Percentiles rank a stretch among this genome's conserved stretches.
Conservation (phyloP, 2,888 invertebrate genomes). For the Ectemnius cavifrons region DNA sequence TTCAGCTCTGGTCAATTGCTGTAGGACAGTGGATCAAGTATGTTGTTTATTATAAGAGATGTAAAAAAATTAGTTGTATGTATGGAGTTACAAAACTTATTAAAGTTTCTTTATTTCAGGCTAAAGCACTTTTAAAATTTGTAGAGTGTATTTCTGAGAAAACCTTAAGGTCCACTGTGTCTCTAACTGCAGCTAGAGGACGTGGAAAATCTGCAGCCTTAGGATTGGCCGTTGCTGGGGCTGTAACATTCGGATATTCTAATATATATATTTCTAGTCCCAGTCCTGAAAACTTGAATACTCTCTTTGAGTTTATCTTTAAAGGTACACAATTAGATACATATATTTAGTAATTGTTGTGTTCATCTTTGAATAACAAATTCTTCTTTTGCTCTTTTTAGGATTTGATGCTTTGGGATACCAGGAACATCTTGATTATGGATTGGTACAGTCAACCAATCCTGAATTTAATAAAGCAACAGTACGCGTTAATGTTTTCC, state of each 20-base stretch:
- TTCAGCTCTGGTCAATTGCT: constrained; percentile 91
- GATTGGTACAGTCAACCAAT: constrained; percentile 95
- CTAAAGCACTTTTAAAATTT: constrained; percentile 93
- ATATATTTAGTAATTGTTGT: neutral
- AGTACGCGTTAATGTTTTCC: constrained; percentile 93
- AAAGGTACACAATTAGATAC: constrained; percentile 82
- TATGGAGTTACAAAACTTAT: neutral
- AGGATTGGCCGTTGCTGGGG: constrained; percentile 93
- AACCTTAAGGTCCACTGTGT: constrained; percentile 91
- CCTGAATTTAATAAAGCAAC: constrained; percentile 98
- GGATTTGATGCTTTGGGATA: constrained; percentile 95
- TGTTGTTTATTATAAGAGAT: neutral
- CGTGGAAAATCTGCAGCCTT: constrained; percentile 99
- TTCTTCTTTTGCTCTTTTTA: constrained; percentile 36
- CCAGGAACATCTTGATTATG: constrained; percentile 97
- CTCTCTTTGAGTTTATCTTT: constrained; percentile 97
- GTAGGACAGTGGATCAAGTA: constrained; percentile 94
- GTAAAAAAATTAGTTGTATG: neutral
- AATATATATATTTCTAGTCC: constrained; percentile 99
- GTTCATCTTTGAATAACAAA: neutral
- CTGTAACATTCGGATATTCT: constrained; percentile 90
- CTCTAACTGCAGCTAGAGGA: constrained; percentile 97
- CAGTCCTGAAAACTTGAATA: constrained; percentile 98
- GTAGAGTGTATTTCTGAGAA: constrained; percentile 98
- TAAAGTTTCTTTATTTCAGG: constrained; percentile 77